Evolutionary conservation across 2,888 invertebrate genomes (phyloP).

Genomic region (Pediacus dermestoides): DNA sequence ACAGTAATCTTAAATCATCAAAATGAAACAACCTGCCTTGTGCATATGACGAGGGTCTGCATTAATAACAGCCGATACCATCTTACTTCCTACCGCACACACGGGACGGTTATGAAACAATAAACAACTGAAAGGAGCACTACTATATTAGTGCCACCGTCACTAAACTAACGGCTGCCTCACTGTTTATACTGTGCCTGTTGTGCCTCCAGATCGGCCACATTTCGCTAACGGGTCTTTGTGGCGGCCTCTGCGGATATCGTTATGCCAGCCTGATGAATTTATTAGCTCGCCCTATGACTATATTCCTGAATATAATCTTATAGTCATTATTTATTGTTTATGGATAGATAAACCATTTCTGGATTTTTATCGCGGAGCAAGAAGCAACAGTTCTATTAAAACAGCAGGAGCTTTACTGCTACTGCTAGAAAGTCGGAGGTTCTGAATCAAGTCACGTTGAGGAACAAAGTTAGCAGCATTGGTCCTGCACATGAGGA

Average conservation of each 20-base stretch:
- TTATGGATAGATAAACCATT: too few species aligned
- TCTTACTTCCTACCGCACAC: conserved; percentile 41
- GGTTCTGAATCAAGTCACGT: too few species aligned
- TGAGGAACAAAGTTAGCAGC: too few species aligned
- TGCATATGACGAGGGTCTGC: conserved; percentile 45
- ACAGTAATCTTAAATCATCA: conserved; percentile 46
- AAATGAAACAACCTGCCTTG: conserved; percentile 44
- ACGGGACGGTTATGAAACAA: conserved; percentile 41
- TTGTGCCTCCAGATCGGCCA: too few species aligned
- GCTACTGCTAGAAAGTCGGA: too few species aligned
- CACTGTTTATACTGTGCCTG: too few species aligned
- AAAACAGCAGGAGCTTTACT: too few species aligned
- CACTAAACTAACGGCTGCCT: conserved; percentile 19
- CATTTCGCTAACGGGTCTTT: too few species aligned
- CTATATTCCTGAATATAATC: not conserved
- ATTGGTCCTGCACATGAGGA: too few species aligned
- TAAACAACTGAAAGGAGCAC: conserved; percentile 34
- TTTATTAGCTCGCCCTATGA: conserved; percentile 1
- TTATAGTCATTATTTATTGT: conserved; percentile 2
- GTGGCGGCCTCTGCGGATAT: conserved; percentile 14
- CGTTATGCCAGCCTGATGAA: conserved; percentile 4
- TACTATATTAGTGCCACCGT: conserved; percentile 20
- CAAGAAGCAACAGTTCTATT: too few species aligned
- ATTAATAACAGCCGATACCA: conserved; percentile 44
- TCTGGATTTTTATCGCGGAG: too few species aligned